Percentiles rank a stretch among this genome's conserved stretches.
phyloP scores from a whole-genome alignment of 1,140 invertebrate genomes.

The Riptortus pedestris region DNA sequence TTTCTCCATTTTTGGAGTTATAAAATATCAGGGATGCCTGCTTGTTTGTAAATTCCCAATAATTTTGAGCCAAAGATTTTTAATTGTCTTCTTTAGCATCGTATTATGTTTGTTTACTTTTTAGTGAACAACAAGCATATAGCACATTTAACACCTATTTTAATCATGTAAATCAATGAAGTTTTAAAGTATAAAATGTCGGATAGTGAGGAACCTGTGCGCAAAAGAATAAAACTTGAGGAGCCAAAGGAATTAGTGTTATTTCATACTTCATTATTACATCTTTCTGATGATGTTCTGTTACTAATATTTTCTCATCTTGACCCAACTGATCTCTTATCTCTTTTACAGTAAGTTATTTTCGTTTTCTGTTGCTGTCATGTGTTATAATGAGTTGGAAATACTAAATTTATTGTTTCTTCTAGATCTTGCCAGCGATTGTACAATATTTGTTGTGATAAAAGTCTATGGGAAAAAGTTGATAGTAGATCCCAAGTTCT shows the following conservation, averaged over 20 bases:
- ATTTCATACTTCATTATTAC: slow-evolving; percentile 30
- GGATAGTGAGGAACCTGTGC: background rate
- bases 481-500: slow-evolving; percentile 40
- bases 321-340: slow-evolving; percentile 40
- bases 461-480: slow-evolving; percentile 42
- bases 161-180: too few species aligned
- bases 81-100: too few species aligned
- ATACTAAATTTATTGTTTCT: background rate
- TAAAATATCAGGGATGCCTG: too few species aligned
- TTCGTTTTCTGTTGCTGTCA: background rate
- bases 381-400: background rate
- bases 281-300: slow-evolving; percentile 43
- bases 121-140: too few species aligned
- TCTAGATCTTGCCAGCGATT: slow-evolving; percentile 41
- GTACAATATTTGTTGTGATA: slow-evolving; percentile 39
- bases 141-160: too few species aligned
- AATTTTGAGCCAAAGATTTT: too few species aligned
- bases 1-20: too few species aligned
- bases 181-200: background rate
- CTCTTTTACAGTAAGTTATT: slow-evolving; percentile 40
- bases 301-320: slow-evolving; percentile 43
- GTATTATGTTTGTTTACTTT: too few species aligned
- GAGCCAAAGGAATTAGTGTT: background rate
- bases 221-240: background rate
- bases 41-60: too few species aligned